Conservation (phyloP, 2,888 invertebrate species). For the Leptinotarsa haldemani region DNA sequence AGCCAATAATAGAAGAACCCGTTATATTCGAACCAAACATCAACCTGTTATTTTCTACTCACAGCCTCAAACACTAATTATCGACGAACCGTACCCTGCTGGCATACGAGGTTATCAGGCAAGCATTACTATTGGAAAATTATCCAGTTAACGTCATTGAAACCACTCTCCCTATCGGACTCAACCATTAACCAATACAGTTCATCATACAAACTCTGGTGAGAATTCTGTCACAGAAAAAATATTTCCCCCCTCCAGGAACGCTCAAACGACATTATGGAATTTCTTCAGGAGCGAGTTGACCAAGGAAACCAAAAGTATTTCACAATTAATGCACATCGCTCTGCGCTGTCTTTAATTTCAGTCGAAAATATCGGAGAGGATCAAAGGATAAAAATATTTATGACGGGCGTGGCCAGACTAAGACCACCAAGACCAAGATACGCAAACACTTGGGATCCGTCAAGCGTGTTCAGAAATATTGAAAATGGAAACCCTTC, state of each 20-base stretch:
- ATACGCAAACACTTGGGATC: constrained; percentile 29
- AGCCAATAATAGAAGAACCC: too few species aligned
- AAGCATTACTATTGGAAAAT: too few species aligned
- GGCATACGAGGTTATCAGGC: too few species aligned
- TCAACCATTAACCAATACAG: background rate
- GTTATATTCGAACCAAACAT: too few species aligned
- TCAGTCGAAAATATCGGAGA: background rate
- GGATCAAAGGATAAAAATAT: constrained; percentile 12
- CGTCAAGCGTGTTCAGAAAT: constrained; percentile 1
- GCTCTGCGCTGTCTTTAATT: constrained; percentile 16
- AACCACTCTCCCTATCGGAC: background rate
- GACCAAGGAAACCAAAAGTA: background rate
- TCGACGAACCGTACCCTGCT: too few species aligned
- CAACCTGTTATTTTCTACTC: too few species aligned
- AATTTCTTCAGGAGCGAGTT: background rate
- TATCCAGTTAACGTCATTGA: too few species aligned
- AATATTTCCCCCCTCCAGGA: background rate
- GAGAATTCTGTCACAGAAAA: background rate
- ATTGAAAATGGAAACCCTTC: constrained; percentile 7
- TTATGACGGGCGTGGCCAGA: constrained; percentile 22
- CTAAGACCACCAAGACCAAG: constrained; percentile 23
- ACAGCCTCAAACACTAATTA: too few species aligned
- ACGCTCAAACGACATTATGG: background rate
- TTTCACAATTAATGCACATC: constrained; percentile 11
- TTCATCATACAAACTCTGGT: constrained; percentile 7